A percentile compares a stretch with the other conserved stretches of the same genome.
Conservation (phyloP, 1,140 invertebrate species). For the Drosophila melanogaster region DNA sequence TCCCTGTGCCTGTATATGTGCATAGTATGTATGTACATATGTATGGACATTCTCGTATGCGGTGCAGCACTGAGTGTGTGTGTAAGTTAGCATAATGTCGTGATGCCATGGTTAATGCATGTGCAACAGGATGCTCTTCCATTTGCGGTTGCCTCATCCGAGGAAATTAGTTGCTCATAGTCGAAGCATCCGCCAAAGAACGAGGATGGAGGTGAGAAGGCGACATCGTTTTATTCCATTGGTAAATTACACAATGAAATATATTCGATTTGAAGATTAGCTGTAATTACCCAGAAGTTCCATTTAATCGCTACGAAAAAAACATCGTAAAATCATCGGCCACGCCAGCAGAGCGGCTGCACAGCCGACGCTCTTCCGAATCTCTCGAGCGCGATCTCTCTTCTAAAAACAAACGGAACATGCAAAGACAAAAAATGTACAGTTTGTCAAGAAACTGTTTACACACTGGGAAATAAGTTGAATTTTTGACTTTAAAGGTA, state of each 20-base stretch:
- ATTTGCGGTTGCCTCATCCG: slow-evolving; percentile 37
- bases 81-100: slow-evolving; percentile 47
- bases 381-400: too few relatives aligned
- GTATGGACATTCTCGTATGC: neutral
- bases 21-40: neutral
- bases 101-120: slow-evolving; percentile 52
- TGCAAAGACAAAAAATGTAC: too few relatives aligned
- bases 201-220: neutral
- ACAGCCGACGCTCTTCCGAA: too few relatives aligned
- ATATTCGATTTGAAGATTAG: neutral
- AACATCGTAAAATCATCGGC: too few relatives aligned
- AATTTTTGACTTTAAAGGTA: too few relatives aligned
- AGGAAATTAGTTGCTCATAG: slow-evolving; percentile 52
- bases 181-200: slow-evolving; percentile 22
- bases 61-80: slow-evolving; percentile 20
- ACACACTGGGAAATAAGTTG: too few relatives aligned
- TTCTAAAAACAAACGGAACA: too few relatives aligned
- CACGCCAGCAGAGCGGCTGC: too few relatives aligned
- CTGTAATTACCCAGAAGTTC: too few relatives aligned
- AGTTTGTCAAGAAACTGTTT: too few relatives aligned
- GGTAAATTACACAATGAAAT: neutral
- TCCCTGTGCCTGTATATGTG: slow-evolving; percentile 25
- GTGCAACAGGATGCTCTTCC: slow-evolving; percentile 48
- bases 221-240: neutral
- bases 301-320: too few relatives aligned